These are phyloP conservation scores for Campopleginae sp. DNA, from an alignment of 2,888 invertebrate species.

Conservation along the genomic window DNA sequence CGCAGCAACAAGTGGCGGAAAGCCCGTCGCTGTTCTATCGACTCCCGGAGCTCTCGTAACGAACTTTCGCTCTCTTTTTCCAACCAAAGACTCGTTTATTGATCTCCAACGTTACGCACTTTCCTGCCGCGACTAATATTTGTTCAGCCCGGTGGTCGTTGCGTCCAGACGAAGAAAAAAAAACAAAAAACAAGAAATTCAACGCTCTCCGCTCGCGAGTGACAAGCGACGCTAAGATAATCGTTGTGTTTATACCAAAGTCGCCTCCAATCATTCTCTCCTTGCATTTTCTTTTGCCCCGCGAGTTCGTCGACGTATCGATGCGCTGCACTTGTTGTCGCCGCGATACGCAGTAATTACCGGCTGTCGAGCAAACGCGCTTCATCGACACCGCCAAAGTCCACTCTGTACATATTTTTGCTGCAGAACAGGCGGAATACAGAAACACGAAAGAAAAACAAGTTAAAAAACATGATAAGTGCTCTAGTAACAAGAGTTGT, in stretches of 20 bases:
- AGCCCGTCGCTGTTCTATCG: slow-evolving; percentile 44
- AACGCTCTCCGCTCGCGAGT: not conserved
- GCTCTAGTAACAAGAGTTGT: slow-evolving; percentile 69
- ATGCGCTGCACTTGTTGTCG: slow-evolving; percentile 39
- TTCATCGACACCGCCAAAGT: slow-evolving; percentile 46
- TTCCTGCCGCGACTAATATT: not conserved
- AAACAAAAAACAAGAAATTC: too few relatives aligned
- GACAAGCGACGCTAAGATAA: slow-evolving; percentile 40
- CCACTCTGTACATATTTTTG: slow-evolving; percentile 28
- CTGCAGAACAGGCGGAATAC: not conserved
- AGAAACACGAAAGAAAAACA: not conserved
- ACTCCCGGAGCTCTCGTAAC: slow-evolving; percentile 14
- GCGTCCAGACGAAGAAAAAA: too few relatives aligned
- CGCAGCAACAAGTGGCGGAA: slow-evolving; percentile 64
- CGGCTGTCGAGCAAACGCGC: slow-evolving; percentile 21
- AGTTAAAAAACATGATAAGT: slow-evolving; percentile 56
- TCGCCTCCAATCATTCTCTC: not conserved
- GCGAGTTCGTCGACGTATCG: slow-evolving; percentile 31
- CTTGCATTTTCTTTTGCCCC: not conserved
- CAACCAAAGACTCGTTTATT: not conserved
- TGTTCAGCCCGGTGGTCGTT: not conserved
- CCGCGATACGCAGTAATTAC: slow-evolving; percentile 59
- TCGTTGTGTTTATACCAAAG: slow-evolving; percentile 38
- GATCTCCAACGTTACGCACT: not conserved
- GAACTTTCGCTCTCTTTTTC: slow-evolving; percentile 37